Base-by-base conservation (phyloP, 2,113 vertebrate genomes). In the Hassar affinis region DNA sequence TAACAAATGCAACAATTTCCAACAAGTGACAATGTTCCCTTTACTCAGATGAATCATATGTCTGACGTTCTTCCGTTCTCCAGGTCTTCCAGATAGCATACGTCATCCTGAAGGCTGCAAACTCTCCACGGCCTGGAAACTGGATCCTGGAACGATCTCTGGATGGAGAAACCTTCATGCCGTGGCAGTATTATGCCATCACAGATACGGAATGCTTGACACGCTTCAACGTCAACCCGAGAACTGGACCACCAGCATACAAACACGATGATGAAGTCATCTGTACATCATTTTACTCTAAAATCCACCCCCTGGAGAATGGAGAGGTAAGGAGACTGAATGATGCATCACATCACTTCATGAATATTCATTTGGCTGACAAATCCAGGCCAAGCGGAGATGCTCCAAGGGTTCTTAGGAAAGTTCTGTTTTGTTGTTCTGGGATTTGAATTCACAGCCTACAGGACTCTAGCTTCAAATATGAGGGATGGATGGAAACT, bases 51-150 rank as follows among this genome's bases (percentile, higher is more conserved):
- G 2, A n/a, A 59, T 15, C 14, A 6, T 33, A 17, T 64, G 14
- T 64, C 6, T 12, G 52, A 17, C 52, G 47, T 54, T 68, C 56
- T 85, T 10, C 86, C 69, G 84, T 59, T 88, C 85, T 35, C 20
- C 89, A 99, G 98, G 90, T 98, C 86, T 99, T 99, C 90, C 98
- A 99, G 93, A 95, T 99, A 22, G 98, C 98, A 0, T 99, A 99
- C 57, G 91, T 99, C 79, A 99, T 99, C 47, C 84, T 99, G 85
- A 99, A 99, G 88, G 97, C 97, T 69, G 97, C 98, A 14, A 99
- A 99, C 90, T 95, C 97, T 0, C 98, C 98, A 84, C 94, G 97
- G 2, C 98, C 98, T 79, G 98, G 98, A 82, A 99, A 99, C 75
- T 99, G 98, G 98, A 91, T 98, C 85, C 91, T 99, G 27, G 97